phyloP scores from a whole-genome alignment of 2,797 vertebrate species.

The Thunnus albacares region DNA sequence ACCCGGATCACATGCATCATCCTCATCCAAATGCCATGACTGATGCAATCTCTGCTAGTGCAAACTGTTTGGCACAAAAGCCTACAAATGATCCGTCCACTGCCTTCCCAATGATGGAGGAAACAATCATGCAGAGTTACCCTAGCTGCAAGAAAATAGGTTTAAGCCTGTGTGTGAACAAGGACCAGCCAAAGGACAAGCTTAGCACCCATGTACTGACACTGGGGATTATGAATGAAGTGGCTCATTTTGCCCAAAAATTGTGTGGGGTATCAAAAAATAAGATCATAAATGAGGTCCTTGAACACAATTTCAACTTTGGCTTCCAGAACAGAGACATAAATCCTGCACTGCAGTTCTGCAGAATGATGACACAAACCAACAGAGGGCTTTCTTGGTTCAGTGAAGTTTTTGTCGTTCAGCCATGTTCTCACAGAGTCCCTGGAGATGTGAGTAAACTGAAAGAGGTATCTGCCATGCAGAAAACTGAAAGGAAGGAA shows the following conservation, averaged over 20 bases:
- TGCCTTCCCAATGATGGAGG: not conserved
- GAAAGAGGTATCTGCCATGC: not conserved
- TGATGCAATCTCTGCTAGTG: not conserved
- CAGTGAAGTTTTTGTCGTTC: constrained; percentile 19
- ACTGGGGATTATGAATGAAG: not conserved
- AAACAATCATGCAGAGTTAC: not conserved
- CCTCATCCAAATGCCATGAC: not conserved
- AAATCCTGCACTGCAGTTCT: not conserved
- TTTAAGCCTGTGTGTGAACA: constrained; percentile 34
- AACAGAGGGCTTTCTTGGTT: not conserved
- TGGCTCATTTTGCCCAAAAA: constrained; percentile 7
- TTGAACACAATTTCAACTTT: constrained; percentile 52
- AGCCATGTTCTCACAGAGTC: not conserved
- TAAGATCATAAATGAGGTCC: constrained; percentile 10
- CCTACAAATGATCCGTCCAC: not conserved
- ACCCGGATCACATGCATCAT: not conserved
- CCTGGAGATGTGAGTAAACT: not conserved
- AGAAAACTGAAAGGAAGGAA: constrained; percentile 15
- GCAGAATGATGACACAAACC: fast-evolving
- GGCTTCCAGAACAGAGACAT: not conserved
- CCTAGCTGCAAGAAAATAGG: constrained; percentile 34
- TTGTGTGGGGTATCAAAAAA: constrained; percentile 5
- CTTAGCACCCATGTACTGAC: constrained; percentile 18
- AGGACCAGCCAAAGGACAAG: constrained; percentile 20
- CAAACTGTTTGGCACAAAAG: not conserved